Base-by-base conservation (phyloP, 2,888 invertebrate genomes). In the Tiphia femorata region DNA sequence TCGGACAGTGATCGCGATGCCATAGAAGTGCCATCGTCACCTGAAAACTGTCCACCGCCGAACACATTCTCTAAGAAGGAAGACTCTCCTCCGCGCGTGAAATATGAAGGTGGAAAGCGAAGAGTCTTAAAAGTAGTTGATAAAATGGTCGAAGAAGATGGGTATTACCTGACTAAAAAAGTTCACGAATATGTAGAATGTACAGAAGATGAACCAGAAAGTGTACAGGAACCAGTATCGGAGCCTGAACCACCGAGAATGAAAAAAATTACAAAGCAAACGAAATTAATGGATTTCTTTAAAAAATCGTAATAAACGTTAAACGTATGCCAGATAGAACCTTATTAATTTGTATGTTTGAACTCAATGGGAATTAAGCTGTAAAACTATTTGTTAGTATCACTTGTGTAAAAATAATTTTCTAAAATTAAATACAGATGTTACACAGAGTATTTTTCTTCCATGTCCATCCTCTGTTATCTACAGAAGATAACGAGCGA, bases 81-180 rank as follows among this genome's bases (percentile, higher is more conserved):
- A n/a, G n/a, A n/a, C n/a, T n/a, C n/a, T n/a, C 77, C 80, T 1
- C 75, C 79, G n/a, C 57, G 58, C 48, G 50, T 67, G n/a, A 67
- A 64, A 50, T 27, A 49, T 5, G 63, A 71, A 51, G 65, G 65
- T 42, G 78, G 78, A 0, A 83, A 78, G 60, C 73, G 78, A 4
- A 82, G 80, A 61, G 70, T 80, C 12, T 64, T 81, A 7, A 83
- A 81, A 67, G 53, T 70, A 8, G 65, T 80, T 2, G 82, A 80
- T 49, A 76, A 75, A 62, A 77, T 77, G 3, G 79, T 71, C 37
- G 82, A 84, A 55, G 83, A 83, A 25, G 82, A 84, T 49, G 84
- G 84, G n/a, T 84, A 64, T 54, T 50, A 80, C 29, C 76, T 81
- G 10, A 84, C 84, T 3, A 81, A 78, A 49, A 83, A 83, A 52